These are phyloP conservation scores for Tragelaphus oryx DNA, from an alignment of 2,797 vertebrate genomes.

Conservation along the genomic window DNA sequence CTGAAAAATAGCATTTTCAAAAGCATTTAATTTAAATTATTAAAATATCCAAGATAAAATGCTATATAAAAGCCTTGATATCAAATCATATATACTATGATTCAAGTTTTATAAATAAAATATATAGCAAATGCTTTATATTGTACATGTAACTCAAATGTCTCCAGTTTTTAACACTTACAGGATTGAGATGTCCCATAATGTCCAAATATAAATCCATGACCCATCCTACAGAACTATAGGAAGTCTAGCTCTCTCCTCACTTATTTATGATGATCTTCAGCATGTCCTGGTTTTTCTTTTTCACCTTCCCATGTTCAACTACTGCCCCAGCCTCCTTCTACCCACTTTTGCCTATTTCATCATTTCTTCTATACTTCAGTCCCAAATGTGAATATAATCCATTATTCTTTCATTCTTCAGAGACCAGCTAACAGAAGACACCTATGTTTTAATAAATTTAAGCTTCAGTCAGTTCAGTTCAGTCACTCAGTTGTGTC, in stretches of 20 bases:
- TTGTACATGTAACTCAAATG: background rate
- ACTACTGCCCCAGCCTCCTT: background rate
- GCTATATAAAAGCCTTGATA: background rate
- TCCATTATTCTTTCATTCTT: background rate
- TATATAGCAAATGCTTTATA: background rate
- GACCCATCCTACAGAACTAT: background rate
- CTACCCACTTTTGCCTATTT: background rate
- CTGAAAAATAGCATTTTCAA: background rate
- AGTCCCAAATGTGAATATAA: background rate
- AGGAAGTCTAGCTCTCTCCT: background rate
- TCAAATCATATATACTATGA: background rate
- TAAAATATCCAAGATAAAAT: background rate
- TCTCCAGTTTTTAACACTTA: background rate
- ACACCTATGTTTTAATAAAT: background rate
- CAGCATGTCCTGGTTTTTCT: background rate
- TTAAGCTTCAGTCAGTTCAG: background rate
- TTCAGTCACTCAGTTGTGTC: rapidly evolving
- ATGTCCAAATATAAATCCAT: background rate
- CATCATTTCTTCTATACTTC: background rate
- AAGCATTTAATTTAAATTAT: background rate
- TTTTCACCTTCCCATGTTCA: background rate
- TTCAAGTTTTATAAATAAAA: background rate
- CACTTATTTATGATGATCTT: background rate
- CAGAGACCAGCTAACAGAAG: background rate
- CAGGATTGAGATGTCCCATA: background rate